Evolutionary conservation across 2,113 vertebrate genomes (phyloP).

Genomic region (Climacteris rufus): DNA sequence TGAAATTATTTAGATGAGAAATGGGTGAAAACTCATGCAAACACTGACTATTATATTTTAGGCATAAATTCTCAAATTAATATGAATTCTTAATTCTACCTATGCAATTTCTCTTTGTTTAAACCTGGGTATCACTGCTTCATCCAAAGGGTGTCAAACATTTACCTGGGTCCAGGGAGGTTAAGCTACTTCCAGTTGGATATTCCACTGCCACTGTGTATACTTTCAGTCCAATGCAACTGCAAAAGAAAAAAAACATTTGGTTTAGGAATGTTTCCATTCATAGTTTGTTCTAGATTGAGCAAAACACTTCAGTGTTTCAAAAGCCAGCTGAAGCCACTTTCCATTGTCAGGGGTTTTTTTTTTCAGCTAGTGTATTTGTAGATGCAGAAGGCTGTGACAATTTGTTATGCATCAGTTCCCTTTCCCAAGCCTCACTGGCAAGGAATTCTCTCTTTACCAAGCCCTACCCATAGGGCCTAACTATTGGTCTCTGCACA

Average conservation of each 20-base stretch:
- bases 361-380: background rate
- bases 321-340: background rate
- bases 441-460: background rate
- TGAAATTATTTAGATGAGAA: background rate
- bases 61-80: background rate
- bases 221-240: background rate
- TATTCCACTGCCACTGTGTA: background rate
- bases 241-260: background rate
- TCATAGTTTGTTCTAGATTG: background rate
- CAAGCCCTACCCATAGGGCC: background rate
- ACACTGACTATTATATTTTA: background rate
- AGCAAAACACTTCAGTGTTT: background rate
- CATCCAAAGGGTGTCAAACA: rapidly evolving
- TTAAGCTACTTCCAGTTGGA: background rate
- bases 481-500: background rate
- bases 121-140: background rate
- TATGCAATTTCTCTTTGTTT: background rate
- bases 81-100: background rate
- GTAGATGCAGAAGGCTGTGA: background rate
- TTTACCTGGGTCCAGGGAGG: background rate
- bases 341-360: background rate
- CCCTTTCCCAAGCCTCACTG: background rate
- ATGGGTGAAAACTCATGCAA: background rate
- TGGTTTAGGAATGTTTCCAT: background rate
- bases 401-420: background rate